Conservation (phyloP, 37 sponge, comb jelly and placozoan species). For the Bolinopsis microptera region DNA sequence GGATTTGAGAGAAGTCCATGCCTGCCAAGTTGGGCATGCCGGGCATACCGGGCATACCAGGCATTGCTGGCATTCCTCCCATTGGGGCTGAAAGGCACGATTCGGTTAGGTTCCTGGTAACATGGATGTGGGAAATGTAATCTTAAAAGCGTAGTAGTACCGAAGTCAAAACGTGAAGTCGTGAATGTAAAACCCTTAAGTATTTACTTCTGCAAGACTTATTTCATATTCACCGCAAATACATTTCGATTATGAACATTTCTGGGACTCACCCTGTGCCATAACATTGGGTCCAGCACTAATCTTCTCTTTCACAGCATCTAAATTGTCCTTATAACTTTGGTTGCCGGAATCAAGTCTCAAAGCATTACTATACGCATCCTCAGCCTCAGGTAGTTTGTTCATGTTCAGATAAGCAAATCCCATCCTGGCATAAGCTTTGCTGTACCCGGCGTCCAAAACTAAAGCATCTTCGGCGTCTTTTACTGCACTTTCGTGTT, state of each 20-base stretch:
- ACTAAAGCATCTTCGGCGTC: slow-evolving; percentile 24
- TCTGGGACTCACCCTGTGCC: background rate
- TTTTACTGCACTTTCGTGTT: slow-evolving; percentile 17
- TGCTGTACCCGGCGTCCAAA: slow-evolving; percentile 35
- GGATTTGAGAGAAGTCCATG: slow-evolving; percentile 61
- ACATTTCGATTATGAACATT: too few species aligned
- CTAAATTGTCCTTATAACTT: slow-evolving; percentile 48
- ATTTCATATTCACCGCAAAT: too few species aligned
- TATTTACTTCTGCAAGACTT: too few species aligned
- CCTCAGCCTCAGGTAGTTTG: slow-evolving; percentile 48
- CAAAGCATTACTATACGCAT: background rate
- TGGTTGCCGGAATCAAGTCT: slow-evolving; percentile 50
- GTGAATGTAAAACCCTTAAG: too few species aligned
- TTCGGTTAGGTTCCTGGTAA: background rate
- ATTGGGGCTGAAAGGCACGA: background rate
- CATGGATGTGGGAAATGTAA: background rate
- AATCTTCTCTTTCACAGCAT: slow-evolving; percentile 51
- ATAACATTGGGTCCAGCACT: slow-evolving; percentile 33
- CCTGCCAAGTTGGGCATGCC: slow-evolving; percentile 41
- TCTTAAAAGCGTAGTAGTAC: background rate
- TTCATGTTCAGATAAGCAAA: slow-evolving; percentile 47
- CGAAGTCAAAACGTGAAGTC: too few species aligned
- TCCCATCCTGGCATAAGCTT: slow-evolving; percentile 61
- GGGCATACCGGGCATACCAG: background rate
- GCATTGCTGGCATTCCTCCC: slow-evolving; percentile 5